Evolutionary conservation across 2,888 invertebrate species (phyloP).

Genomic region (Ashinkailepas kermadecensis): DNA sequence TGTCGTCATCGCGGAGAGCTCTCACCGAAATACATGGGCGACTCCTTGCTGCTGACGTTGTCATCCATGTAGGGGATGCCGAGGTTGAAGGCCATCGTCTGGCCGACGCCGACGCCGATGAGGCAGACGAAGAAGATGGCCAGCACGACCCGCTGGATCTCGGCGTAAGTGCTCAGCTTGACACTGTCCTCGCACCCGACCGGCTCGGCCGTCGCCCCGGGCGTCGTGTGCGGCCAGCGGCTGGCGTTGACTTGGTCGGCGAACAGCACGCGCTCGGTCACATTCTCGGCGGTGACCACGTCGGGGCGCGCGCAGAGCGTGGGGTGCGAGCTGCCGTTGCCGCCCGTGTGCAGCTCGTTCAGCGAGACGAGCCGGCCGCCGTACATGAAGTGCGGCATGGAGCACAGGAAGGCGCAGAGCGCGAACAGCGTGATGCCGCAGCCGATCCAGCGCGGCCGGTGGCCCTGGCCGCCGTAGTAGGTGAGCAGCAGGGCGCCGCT

Average conservation of each 20-base stretch:
- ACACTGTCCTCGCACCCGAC: conserved; percentile 26
- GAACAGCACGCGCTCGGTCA: neutral
- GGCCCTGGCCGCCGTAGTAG: conserved; percentile 84
- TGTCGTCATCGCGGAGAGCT: too few species aligned
- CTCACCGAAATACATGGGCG: conserved; percentile 83
- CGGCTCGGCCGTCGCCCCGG: neutral
- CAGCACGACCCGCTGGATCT: conserved; percentile 53
- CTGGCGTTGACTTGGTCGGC: neutral
- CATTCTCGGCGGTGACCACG: neutral
- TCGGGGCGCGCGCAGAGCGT: neutral
- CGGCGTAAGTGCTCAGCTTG: conserved; percentile 26
- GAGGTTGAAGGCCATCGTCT: conserved; percentile 83
- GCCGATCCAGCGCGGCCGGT: conserved; percentile 87
- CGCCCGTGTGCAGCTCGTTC: neutral
- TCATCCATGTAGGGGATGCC: conserved; percentile 92
- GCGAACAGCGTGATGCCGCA: conserved; percentile 85
- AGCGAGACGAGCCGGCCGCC: conserved; percentile 54
- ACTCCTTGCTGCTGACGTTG: conserved; percentile 84
- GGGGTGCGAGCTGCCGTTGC: neutral
- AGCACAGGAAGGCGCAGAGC: conserved; percentile 74
- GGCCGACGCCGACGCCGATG: conserved; percentile 81
- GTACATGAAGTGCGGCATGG: conserved; percentile 78
- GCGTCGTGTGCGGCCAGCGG: neutral
- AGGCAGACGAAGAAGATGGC: conserved; percentile 81
- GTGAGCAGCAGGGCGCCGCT: conserved; percentile 78